phyloP scores from a whole-genome alignment of 1,140 invertebrate genomes.

The Drosophila nigromelanica region DNA sequence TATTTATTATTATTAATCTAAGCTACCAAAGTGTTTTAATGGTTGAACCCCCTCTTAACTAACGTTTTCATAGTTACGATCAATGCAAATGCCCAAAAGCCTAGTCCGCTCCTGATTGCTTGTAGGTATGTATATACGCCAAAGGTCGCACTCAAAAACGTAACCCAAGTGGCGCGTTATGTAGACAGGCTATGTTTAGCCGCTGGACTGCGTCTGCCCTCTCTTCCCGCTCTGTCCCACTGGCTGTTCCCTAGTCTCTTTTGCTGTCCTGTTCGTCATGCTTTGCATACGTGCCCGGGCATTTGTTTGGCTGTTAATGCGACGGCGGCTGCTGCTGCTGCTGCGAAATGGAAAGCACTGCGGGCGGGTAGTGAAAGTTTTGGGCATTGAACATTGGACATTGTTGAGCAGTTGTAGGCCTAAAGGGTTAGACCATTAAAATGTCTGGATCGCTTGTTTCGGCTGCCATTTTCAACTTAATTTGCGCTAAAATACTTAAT shows the following conservation, averaged over 20 bases:
- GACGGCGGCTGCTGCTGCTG: conserved; percentile 26
- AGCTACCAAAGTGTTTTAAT: too few relatives aligned
- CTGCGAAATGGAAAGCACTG: conserved; percentile 69
- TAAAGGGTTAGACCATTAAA: conserved; percentile 28
- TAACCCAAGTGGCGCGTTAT: neutral
- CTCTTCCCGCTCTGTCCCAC: neutral
- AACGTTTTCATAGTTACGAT: too few relatives aligned
- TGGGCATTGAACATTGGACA: conserved; percentile 23
- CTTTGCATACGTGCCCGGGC: conserved; percentile 72
- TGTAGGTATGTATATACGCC: too few relatives aligned
- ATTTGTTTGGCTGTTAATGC: conserved; percentile 70
- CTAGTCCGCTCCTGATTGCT: neutral
- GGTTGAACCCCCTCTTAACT: too few relatives aligned
- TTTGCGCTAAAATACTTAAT: conserved; percentile 82
- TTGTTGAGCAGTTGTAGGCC: neutral
- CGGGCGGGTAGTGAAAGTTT: conserved; percentile 66
- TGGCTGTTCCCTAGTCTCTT: neutral
- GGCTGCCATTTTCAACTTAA: conserved; percentile 67
- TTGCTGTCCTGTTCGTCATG: conserved; percentile 29
- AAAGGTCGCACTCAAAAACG: neutral
- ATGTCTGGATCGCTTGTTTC: conserved; percentile 53
- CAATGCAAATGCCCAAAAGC: too few relatives aligned
- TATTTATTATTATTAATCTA: too few relatives aligned
- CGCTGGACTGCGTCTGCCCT: conserved; percentile 34
- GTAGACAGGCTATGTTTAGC: conserved; percentile 31